Evolutionary conservation across 2,113 vertebrate species (phyloP).

Genomic region (Rhombomys opimus): DNA sequence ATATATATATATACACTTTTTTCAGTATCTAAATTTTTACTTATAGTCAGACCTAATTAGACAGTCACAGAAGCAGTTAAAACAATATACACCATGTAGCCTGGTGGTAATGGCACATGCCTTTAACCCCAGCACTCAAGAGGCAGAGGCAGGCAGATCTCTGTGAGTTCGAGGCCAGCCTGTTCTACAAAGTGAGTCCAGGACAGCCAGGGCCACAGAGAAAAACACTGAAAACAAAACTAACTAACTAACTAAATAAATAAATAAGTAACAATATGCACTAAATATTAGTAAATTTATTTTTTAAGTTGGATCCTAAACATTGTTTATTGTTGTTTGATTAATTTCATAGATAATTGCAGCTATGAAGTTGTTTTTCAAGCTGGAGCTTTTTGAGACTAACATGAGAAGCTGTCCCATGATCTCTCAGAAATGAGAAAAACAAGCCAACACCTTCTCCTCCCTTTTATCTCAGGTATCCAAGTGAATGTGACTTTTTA

Average conservation of each 20-base stretch:
- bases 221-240: too few relatives aligned
- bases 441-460: not conserved
- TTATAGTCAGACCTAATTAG: not conserved
- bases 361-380: not conserved
- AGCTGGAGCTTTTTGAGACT: not conserved
- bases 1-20: not conserved
- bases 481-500: not conserved
- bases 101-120: too few relatives aligned
- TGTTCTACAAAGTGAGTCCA: too few relatives aligned
- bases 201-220: too few relatives aligned
- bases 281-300: not conserved
- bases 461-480: not conserved
- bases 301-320: not conserved
- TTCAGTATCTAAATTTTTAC: constrained; percentile 16
- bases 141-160: too few relatives aligned
- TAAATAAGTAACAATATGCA: too few relatives aligned
- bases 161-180: too few relatives aligned
- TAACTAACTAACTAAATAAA: too few relatives aligned
- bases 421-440: not conserved
- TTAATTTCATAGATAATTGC: not conserved
- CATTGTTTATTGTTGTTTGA: not conserved
- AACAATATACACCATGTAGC: not conserved
- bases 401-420: not conserved
- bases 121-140: too few relatives aligned
- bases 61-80: not conserved